Conservation (phyloP, 92 coral and sea anemone genomes). For the Plumapathes pennacea region DNA sequence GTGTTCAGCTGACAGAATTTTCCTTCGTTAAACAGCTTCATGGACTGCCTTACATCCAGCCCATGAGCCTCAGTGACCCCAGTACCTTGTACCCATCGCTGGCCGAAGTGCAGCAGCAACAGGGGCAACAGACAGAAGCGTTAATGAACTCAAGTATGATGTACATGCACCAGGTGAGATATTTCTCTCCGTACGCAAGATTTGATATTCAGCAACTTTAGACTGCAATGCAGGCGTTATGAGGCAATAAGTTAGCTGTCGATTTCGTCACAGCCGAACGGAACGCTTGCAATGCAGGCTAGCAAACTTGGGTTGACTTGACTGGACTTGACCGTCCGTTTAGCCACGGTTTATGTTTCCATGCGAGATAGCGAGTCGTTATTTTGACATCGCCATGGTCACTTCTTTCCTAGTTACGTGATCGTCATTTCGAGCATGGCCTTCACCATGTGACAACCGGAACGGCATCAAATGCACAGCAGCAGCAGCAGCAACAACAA, state of each 20-base stretch:
- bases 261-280: too few species aligned
- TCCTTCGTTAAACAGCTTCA: conserved; percentile 50
- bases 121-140: conserved; percentile 74
- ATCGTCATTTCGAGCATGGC: conserved; percentile 26
- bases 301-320: too few species aligned
- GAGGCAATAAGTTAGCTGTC: too few species aligned
- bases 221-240: too few species aligned
- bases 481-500: conserved; percentile 14
- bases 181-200: too few species aligned
- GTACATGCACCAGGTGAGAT: conserved; percentile 88
- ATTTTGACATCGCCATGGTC: background rate
- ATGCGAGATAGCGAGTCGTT: background rate
- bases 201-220: too few species aligned
- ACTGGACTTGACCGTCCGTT: too few species aligned
- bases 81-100: conserved; percentile 64
- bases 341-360: too few species aligned
- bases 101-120: conserved; percentile 70
- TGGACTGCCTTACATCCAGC: conserved; percentile 78
- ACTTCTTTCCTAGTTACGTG: conserved; percentile 19
- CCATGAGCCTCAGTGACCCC: conserved; percentile 81
- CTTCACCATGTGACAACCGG: conserved; percentile 5
- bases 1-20: background rate
- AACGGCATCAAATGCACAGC: conserved; percentile 1
- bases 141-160: conserved; percentile 90
- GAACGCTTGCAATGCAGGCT: too few species aligned